Percentiles rank a stretch among this genome's conserved stretches.
Evolutionary conservation across 2,113 vertebrate genomes (phyloP).

Genomic region (Chionomys nivalis): DNA sequence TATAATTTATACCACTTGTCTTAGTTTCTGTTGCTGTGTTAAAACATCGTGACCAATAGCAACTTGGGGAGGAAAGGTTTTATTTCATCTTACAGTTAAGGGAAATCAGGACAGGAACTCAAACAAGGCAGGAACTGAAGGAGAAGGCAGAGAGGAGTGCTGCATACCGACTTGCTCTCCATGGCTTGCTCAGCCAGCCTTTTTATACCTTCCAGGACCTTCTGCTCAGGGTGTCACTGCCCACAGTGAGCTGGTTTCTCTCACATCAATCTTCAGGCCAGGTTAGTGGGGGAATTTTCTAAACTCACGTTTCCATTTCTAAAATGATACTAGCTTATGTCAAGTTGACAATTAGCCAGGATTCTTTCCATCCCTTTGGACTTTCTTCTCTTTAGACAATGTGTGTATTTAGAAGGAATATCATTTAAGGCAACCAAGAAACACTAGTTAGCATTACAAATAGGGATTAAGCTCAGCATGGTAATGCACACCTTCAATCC

Average conservation of each 20-base stretch:
- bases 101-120: neutral
- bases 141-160: neutral
- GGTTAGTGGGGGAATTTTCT: neutral
- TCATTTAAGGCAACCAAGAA: conserved; percentile 40
- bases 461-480: neutral
- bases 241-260: neutral
- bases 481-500: neutral
- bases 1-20: neutral
- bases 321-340: neutral
- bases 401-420: conserved; percentile 1
- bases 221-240: neutral
- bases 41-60: neutral
- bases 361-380: neutral
- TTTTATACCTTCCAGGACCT: neutral
- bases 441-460: conserved; percentile 10
- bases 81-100: neutral
- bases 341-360: neutral
- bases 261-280: neutral
- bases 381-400: neutral
- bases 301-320: neutral
- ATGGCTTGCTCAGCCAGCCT: neutral
- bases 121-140: neutral
- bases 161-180: neutral
- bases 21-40: neutral
- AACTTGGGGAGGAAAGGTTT: neutral